Evolutionary conservation across 1,140 invertebrate genomes (phyloP).

Genomic region (Mylabris phalerata): DNA sequence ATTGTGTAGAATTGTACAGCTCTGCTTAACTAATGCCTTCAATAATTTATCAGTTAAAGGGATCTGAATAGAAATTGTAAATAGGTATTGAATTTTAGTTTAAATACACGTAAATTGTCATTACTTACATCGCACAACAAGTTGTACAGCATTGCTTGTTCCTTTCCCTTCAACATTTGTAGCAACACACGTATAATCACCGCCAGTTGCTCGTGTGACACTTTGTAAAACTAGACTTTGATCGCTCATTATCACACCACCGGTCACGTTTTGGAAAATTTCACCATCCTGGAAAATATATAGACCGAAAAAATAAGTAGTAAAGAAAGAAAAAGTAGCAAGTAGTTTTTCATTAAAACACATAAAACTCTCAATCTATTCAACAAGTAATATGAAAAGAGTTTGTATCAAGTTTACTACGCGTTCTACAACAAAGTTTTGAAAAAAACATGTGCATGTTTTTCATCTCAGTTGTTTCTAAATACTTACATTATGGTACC

Average conservation of each 20-base stretch:
- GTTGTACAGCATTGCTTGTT: slow-evolving; percentile 67
- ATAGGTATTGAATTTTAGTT: no score
- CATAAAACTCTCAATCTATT: slow-evolving; percentile 8
- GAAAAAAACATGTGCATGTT: slow-evolving; percentile 2
- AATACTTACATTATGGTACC: slow-evolving; percentile 76
- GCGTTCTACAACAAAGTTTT: background rate
- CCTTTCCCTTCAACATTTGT: slow-evolving; percentile 76
- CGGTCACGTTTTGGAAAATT: slow-evolving; percentile 68
- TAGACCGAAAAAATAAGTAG: background rate
- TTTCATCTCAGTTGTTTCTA: background rate
- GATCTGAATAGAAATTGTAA: no score
- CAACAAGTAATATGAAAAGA: slow-evolving; percentile 26
- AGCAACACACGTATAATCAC: slow-evolving; percentile 75
- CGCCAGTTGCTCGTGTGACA: slow-evolving; percentile 68
- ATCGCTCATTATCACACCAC: slow-evolving; percentile 73
- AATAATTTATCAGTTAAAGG: no score
- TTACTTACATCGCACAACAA: slow-evolving; percentile 74
- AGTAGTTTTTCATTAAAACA: no score
- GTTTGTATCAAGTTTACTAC: slow-evolving; percentile 6
- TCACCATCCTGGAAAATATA: slow-evolving; percentile 56
- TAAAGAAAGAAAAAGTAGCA: background rate
- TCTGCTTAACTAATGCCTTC: no score
- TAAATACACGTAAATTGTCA: no score
- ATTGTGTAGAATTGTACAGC: no score
- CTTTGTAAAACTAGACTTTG: slow-evolving; percentile 75